A percentile compares a stretch with the other conserved stretches of the same genome.
Conservation (phyloP, 1,140 invertebrate genomes). For the Drosophila miranda region DNA sequence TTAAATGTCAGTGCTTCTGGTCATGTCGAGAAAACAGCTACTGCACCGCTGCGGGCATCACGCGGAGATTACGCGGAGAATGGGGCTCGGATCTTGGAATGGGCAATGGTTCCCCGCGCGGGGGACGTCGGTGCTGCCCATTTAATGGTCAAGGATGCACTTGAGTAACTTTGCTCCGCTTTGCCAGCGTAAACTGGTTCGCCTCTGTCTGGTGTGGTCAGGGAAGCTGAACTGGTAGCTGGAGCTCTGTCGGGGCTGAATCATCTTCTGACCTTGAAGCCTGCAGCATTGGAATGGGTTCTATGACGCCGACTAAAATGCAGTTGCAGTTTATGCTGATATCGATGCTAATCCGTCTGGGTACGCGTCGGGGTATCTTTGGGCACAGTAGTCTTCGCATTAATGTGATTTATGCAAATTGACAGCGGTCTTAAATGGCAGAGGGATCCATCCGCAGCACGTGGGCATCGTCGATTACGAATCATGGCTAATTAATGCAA, state of each 20-base stretch:
- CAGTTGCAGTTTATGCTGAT: constrained; percentile 7
- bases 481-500: constrained; percentile 57
- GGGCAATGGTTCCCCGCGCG: not conserved
- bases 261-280: constrained; percentile 39
- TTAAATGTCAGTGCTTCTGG: constrained; percentile 77
- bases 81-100: not conserved
- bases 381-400: constrained; percentile 32
- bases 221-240: constrained; percentile 27
- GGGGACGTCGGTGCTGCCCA: not conserved
- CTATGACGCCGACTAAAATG: not conserved
- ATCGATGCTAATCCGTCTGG: constrained; percentile 65
- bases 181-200: constrained; percentile 38
- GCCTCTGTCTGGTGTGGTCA: constrained; percentile 4
- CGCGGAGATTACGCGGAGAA: too few species aligned
- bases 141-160: constrained; percentile 71
- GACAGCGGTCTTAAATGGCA: constrained; percentile 56
- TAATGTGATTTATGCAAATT: constrained; percentile 67
- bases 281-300: not conserved
- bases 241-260: constrained; percentile 22
- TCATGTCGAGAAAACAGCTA: constrained; percentile 59
- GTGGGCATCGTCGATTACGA: constrained; percentile 54
- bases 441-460: constrained; percentile 52
- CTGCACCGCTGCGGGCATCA: constrained; percentile 17
- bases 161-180: constrained; percentile 24
- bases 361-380: constrained; percentile 23